Evolutionary conservation across 2,113 vertebrate genomes (phyloP).

Genomic region (Dendrocopos noguchii): DNA sequence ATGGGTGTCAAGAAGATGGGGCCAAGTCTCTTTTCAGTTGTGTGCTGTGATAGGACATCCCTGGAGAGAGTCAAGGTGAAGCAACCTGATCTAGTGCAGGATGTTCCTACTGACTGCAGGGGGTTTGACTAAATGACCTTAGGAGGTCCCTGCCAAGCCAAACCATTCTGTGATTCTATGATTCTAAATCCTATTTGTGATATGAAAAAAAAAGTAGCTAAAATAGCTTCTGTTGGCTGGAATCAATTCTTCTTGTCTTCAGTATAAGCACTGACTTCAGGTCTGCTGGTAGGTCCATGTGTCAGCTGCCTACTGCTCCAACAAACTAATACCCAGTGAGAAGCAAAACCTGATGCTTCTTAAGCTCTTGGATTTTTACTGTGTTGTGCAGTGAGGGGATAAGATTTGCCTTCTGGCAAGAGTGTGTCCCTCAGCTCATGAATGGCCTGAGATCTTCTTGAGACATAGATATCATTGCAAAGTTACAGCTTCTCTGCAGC

Average conservation of each 20-base stretch:
- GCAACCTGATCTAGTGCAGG: too few species aligned
- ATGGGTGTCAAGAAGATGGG: too few species aligned
- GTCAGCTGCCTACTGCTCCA: conserved; percentile 15
- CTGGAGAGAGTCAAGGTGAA: too few species aligned
- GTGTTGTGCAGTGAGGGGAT: background rate
- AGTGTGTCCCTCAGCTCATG: background rate
- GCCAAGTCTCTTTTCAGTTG: too few species aligned
- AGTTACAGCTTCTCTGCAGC: background rate
- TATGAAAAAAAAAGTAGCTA: conserved; percentile 14
- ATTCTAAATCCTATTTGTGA: conserved; percentile 3
- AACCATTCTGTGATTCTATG: too few species aligned
- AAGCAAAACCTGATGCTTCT: background rate
- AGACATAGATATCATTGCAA: background rate
- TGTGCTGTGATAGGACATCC: too few species aligned
- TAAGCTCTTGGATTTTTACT: background rate
- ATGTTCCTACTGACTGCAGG: too few species aligned
- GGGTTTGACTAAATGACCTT: too few species aligned
- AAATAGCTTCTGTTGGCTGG: background rate
- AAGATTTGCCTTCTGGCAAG: conserved; percentile 10
- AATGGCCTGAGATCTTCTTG: background rate
- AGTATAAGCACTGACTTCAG: background rate
- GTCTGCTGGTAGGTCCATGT: background rate
- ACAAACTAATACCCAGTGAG: background rate
- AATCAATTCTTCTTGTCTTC: conserved; percentile 31
- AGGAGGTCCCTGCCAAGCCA: too few species aligned